These are phyloP conservation scores for Carposina sasakii DNA, from an alignment of 1,140 invertebrate species.

Conservation along the genomic window DNA sequence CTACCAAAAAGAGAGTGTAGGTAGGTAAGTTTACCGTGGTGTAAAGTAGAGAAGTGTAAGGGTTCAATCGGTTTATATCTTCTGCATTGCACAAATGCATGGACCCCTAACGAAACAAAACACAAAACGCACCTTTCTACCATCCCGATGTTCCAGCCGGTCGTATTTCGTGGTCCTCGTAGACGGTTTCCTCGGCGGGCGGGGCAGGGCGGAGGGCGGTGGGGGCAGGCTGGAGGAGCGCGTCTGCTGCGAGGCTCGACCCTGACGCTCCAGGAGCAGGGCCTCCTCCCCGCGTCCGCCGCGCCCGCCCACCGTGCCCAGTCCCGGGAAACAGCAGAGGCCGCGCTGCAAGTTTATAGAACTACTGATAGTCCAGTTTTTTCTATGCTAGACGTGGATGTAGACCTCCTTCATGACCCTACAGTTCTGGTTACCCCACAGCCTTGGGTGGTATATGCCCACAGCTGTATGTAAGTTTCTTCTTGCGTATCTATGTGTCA, in stretches of 20 bases:
- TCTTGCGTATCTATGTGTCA: too few species aligned
- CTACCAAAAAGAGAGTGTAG: too few species aligned
- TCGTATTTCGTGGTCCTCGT: conserved; percentile 73
- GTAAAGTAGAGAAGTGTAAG: too few species aligned
- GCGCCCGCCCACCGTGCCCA: conserved; percentile 76
- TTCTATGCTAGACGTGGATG: not conserved
- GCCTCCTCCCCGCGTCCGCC: conserved; percentile 78
- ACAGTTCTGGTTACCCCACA: too few species aligned
- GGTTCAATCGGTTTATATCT: too few species aligned
- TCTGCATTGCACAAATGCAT: too few species aligned
- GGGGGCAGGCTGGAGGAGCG: conserved; percentile 63
- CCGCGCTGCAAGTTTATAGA: conserved; percentile 79
- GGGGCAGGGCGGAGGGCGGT: conserved; percentile 79
- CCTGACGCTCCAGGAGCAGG: conserved; percentile 83
- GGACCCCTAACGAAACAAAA: not conserved
- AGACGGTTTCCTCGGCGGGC: conserved; percentile 76
- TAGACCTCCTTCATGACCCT: not conserved
- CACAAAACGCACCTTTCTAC: conserved; percentile 65
- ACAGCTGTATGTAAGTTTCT: too few species aligned
- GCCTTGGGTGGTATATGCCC: too few species aligned
- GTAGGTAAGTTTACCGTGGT: too few species aligned
- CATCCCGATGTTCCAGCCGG: conserved; percentile 74
- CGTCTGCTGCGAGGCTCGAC: conserved; percentile 82
- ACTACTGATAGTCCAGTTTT: not conserved
- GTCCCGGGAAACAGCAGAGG: conserved; percentile 90